These are phyloP conservation scores for Drosophila recens DNA, from an alignment of 2,888 invertebrate genomes.

Conservation along the genomic window DNA sequence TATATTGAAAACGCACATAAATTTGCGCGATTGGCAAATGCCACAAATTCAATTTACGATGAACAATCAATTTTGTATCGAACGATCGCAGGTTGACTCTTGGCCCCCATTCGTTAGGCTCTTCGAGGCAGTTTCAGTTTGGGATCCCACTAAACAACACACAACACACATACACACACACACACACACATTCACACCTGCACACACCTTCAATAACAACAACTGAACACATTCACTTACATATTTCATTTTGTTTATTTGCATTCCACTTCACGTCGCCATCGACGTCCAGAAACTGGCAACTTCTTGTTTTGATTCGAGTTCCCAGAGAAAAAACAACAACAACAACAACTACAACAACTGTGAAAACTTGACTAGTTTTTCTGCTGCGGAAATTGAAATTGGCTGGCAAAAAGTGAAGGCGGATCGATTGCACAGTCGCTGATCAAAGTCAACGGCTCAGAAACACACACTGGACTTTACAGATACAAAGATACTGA, in stretches of 20 bases:
- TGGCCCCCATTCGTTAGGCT: constrained; percentile 70
- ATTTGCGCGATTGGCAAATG: constrained; percentile 54
- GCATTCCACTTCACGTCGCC: constrained; percentile 43
- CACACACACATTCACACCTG: constrained; percentile 25
- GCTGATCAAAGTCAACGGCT: constrained; percentile 60
- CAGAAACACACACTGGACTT: constrained; percentile 30
- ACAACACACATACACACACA: constrained; percentile 29
- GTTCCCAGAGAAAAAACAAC: constrained; percentile 39
- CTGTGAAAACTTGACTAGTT: constrained; percentile 9
- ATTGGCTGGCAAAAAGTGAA: constrained; percentile 62
- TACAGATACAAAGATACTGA: constrained; percentile 42
- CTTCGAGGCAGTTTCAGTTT: constrained; percentile 32
- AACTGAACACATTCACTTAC: constrained; percentile 47
- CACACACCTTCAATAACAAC: constrained; percentile 15
- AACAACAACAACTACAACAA: constrained; percentile 2
- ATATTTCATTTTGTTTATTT: constrained; percentile 73
- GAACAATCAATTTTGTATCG: constrained; percentile 64
- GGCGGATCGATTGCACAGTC: constrained; percentile 69
- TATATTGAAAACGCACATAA: constrained; percentile 42
- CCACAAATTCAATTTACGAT: constrained; percentile 71
- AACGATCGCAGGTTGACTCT: constrained; percentile 73
- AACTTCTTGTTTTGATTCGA: constrained; percentile 54
- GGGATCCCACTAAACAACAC: constrained; percentile 36
- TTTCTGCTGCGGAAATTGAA: constrained; percentile 61
- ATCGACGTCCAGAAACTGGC: constrained; percentile 18